Evolutionary conservation across 1,140 invertebrate species (phyloP).

Genomic region (Physella acuta): DNA sequence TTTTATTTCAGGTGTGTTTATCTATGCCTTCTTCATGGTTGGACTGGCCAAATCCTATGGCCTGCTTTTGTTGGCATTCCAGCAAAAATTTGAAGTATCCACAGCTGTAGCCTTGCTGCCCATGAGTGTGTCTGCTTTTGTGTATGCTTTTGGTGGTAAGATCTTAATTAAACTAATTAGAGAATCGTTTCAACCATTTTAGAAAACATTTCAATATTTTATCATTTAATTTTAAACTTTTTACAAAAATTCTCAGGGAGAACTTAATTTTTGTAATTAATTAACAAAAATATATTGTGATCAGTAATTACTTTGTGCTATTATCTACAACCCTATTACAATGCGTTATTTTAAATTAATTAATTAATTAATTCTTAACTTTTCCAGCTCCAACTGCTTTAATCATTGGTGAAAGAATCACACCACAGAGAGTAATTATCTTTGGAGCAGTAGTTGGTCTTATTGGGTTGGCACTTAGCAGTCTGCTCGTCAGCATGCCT

Average conservation of each 20-base stretch:
- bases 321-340: too few relatives aligned
- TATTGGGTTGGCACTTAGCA: conserved; percentile 32
- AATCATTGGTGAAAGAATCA: conserved; percentile 32
- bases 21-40: conserved; percentile 43
- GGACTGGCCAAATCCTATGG: conserved; percentile 43
- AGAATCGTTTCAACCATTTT: too few relatives aligned
- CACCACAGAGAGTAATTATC: conserved; percentile 36
- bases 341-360: too few relatives aligned
- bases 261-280: background rate
- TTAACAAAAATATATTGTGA: background rate
- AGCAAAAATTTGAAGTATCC: conserved; percentile 33
- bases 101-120: conserved; percentile 35
- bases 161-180: too few relatives aligned
- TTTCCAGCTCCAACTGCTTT: conserved; percentile 38
- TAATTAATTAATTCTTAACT: background rate
- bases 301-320: too few relatives aligned
- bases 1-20: conserved; percentile 34
- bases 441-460: conserved; percentile 31
- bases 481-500: conserved; percentile 36
- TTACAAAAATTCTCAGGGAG: background rate
- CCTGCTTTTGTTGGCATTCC: conserved; percentile 36
- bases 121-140: conserved; percentile 32
- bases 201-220: too few relatives aligned
- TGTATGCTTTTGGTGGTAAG: conserved; percentile 41
- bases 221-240: too few relatives aligned